Evolutionary conservation across 1,140 invertebrate species (phyloP).

Genomic region (Caenorhabditis latens): DNA sequence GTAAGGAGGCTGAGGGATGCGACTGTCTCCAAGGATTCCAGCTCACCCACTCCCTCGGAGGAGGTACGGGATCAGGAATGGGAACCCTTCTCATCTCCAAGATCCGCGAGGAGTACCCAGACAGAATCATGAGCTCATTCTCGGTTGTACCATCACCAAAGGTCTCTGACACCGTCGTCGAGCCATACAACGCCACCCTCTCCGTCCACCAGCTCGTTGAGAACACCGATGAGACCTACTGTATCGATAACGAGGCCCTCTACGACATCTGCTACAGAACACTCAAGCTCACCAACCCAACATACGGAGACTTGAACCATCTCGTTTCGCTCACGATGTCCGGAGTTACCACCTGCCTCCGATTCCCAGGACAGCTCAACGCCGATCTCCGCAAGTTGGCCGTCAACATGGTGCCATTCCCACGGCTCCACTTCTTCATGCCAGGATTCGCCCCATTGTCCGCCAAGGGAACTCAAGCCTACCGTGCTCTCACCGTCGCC

Average conservation of each 20-base stretch:
- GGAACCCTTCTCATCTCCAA: conserved; percentile 81
- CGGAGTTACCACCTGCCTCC: conserved; percentile 83
- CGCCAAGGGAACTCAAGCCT: conserved; percentile 84
- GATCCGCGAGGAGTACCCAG: conserved; percentile 80
- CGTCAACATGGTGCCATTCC: conserved; percentile 96
- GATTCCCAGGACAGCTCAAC: conserved; percentile 82
- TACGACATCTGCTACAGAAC: conserved; percentile 87
- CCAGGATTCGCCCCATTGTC: conserved; percentile 94
- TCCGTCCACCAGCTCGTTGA: conserved; percentile 85
- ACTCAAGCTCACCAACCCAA: conserved; percentile 85
- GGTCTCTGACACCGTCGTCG: conserved; percentile 86
- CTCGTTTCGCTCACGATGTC: conserved; percentile 78
- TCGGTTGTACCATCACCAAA: conserved; percentile 72
- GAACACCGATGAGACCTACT: conserved; percentile 86
- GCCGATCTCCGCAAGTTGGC: conserved; percentile 93
- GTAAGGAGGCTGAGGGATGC: conserved; percentile 88
- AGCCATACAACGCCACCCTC: conserved; percentile 85
- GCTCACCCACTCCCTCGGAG: conserved; percentile 79
- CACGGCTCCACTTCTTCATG: conserved; percentile 95
- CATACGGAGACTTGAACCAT: conserved; percentile 87
- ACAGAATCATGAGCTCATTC: conserved; percentile 55
- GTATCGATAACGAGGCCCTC: conserved; percentile 86
- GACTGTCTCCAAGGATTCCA: conserved; percentile 81
- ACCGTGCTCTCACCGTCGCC: conserved; percentile 88
- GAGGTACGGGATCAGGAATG: conserved; percentile 80